These are phyloP conservation scores for Oncorhynchus keta DNA, from an alignment of 2,113 vertebrate genomes.

Conservation along the genomic window DNA sequence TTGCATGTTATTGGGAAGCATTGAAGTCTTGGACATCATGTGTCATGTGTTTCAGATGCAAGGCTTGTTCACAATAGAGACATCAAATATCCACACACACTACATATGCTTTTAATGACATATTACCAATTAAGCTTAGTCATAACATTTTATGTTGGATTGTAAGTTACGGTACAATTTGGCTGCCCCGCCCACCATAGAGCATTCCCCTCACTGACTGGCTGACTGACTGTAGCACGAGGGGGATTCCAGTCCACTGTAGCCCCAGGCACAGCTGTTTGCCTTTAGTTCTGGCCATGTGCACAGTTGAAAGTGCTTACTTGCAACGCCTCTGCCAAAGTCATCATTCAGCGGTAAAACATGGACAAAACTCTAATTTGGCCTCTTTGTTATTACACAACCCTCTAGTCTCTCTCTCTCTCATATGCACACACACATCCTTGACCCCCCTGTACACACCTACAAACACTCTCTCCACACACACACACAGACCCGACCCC, in stretches of 20 bases:
- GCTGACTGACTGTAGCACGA: not conserved
- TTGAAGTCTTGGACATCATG: too few species aligned
- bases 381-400: too few species aligned
- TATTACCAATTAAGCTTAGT: constrained; percentile 53
- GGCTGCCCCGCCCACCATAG: constrained; percentile 35
- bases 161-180: constrained; percentile 30
- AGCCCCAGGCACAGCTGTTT: constrained; percentile 68
- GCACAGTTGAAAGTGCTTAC: constrained; percentile 42
- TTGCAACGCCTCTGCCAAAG: too few species aligned
- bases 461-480: not conserved
- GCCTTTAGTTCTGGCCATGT: constrained; percentile 72
- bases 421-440: not conserved
- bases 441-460: too few species aligned
- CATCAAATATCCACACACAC: too few species aligned
- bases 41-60: too few species aligned
- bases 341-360: too few species aligned
- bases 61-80: too few species aligned
- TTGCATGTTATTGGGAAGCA: too few species aligned
- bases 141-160: constrained; percentile 58
- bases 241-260: constrained; percentile 14
- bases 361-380: too few species aligned
- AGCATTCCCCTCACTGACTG: constrained; percentile 5
- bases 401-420: too few species aligned
- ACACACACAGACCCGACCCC: not conserved
- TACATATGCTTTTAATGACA: constrained; percentile 25